A percentile compares a stretch with the other conserved stretches of the same genome.
These are phyloP conservation scores for Eilema sororculum DNA, from an alignment of 2,888 invertebrate genomes.

Conservation along the genomic window DNA sequence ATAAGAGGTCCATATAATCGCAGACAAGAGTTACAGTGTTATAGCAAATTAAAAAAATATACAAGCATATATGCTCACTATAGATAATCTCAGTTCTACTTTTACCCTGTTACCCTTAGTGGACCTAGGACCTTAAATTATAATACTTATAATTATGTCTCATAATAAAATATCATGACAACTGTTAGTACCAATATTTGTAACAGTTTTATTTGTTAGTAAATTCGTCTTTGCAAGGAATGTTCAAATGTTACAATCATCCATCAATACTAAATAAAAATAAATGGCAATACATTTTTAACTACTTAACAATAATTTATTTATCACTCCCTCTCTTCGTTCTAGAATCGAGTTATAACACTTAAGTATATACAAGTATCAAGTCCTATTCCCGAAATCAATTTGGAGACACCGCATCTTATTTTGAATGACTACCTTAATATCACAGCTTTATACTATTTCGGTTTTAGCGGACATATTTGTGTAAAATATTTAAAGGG, in stretches of 20 bases:
- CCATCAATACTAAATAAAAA: slow-evolving; percentile 11
- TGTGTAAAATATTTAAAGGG: slow-evolving; percentile 47
- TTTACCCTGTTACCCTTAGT: slow-evolving; percentile 5
- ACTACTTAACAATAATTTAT: slow-evolving; percentile 20
- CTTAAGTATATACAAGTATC: slow-evolving; percentile 21
- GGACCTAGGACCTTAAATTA: slow-evolving; percentile 10
- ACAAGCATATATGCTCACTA: background rate
- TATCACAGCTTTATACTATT: slow-evolving; percentile 77
- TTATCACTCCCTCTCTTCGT: slow-evolving; percentile 33
- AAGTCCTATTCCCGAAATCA: slow-evolving; percentile 1
- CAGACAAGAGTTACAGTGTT: slow-evolving; percentile 14
- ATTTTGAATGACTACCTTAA: slow-evolving; percentile 66
- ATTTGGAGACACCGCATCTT: slow-evolving; percentile 26
- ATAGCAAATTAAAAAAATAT: slow-evolving; percentile 2
- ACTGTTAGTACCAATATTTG: slow-evolving; percentile 11
- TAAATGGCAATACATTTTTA: slow-evolving; percentile 26
- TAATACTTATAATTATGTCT: slow-evolving; percentile 15
- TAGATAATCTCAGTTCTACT: background rate
- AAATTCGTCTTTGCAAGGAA: slow-evolving; percentile 43
- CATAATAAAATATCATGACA: slow-evolving; percentile 17
- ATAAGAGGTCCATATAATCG: slow-evolving; percentile 5
- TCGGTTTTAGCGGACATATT: slow-evolving; percentile 61
- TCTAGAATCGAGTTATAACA: slow-evolving; percentile 36
- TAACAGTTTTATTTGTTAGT: slow-evolving; percentile 18
- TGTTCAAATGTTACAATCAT: slow-evolving; percentile 34